Evolutionary conservation across 2,113 vertebrate species (phyloP).

Genomic region (human): DNA sequence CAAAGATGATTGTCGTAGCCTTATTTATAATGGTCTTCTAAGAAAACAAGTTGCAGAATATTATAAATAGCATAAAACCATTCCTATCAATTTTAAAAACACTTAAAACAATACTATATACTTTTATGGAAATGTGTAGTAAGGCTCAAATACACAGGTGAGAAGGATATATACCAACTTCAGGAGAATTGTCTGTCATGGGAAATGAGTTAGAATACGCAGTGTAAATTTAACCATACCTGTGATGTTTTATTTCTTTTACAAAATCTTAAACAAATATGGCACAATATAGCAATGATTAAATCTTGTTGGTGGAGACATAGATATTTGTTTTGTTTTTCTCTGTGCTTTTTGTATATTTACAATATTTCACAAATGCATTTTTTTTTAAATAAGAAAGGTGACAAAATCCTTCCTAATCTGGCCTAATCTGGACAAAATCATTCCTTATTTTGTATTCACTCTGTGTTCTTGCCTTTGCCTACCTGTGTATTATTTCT

Average conservation of each 20-base stretch:
- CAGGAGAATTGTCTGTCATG: neutral
- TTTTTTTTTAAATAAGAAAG: neutral
- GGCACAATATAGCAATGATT: neutral
- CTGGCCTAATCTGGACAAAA: neutral
- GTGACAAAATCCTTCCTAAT: neutral
- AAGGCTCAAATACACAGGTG: neutral
- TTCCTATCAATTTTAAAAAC: neutral
- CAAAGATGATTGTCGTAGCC: neutral
- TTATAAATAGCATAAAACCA: neutral
- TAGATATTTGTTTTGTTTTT: neutral
- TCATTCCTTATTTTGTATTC: neutral
- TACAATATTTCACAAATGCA: neutral
- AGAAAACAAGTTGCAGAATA: slow-evolving; percentile 5
- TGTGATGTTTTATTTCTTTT: neutral
- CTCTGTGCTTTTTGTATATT: neutral
- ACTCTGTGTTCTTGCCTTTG: neutral
- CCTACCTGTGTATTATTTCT: neutral
- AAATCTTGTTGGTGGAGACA: neutral
- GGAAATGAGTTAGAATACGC: neutral
- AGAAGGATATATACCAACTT: neutral
- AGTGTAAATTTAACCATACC: neutral
- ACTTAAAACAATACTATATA: neutral
- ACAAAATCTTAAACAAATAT: neutral
- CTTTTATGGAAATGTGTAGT: neutral
- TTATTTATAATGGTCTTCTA: neutral